Evolutionary conservation across 2,888 invertebrate genomes (phyloP), one percentile per base, ranked within the genome.

Genomic region (Eretmocerus hayati): DNA sequence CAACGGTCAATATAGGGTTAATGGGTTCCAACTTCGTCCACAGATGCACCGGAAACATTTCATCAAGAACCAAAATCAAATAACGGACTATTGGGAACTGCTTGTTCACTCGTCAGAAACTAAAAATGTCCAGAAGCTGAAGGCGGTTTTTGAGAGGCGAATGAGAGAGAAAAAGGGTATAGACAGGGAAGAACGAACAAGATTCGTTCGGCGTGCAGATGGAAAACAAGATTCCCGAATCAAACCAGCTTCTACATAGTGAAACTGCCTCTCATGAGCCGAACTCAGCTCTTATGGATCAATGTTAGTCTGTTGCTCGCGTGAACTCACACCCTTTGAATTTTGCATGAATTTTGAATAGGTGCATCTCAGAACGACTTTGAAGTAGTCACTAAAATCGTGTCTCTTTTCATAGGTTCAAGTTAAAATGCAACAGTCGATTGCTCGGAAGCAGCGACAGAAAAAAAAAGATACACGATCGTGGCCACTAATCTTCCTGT

Each of bases 1-100:
- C 64, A 65, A 65, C 62, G 64, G 55, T 56, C 46, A 53, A 52
- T 42, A 41, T 48, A 43, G 50, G 48, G 50, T 53, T 53, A 50
- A 50, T 52, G 42, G n/a, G n/a, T n/a, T n/a, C n/a, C n/a, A n/a
- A n/a, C n/a, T n/a, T n/a, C n/a, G n/a, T n/a, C n/a, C n/a, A n/a
- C n/a, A n/a, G n/a, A n/a, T n/a, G n/a, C n/a, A n/a, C n/a, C n/a
- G n/a, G n/a, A n/a, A n/a, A n/a, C n/a, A n/a, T n/a, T n/a, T n/a
- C n/a, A n/a, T n/a, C n/a, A n/a, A n/a, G n/a, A n/a, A n/a, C n/a
- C n/a, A n/a, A n/a, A n/a, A n/a, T n/a, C n/a, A n/a, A 30, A 30
- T 9, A 30, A 30, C 13, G 8, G 8, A 30, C 30, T 30, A 9
- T 30, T 30, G 13, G 13, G 30, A 30, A 30, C 13, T 30, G 8